Conservation (phyloP, 1,140 invertebrate genomes). For the Trichonephila inaurata region DNA sequence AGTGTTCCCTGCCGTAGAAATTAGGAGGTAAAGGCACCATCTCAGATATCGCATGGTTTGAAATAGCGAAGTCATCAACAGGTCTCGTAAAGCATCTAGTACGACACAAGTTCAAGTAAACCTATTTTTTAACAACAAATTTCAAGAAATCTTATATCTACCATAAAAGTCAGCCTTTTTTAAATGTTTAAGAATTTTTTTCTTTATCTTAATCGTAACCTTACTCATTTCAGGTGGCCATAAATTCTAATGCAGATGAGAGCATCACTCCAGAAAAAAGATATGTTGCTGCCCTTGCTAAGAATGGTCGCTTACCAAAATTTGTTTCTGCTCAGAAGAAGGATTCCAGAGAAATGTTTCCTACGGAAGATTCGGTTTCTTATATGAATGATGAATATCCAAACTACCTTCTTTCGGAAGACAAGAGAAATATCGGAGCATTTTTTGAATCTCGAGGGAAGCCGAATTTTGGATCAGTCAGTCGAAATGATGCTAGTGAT, state of each 20-base stretch:
- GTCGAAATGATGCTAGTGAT: neutral
- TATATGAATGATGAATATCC: neutral
- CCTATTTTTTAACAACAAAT: too few species aligned
- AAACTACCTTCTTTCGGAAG: constrained; percentile 8
- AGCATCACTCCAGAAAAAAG: constrained; percentile 48
- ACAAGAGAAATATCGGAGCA: constrained; percentile 37
- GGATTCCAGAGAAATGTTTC: neutral
- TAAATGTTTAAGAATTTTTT: neutral
- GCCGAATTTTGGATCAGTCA: neutral
- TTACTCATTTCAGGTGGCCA: constrained; percentile 16
- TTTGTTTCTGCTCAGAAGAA: constrained; percentile 45
- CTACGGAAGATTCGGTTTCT: neutral
- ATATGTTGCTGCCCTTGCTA: constrained; percentile 67
- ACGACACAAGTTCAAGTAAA: too few species aligned
- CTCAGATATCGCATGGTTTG: too few species aligned
- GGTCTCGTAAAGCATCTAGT: too few species aligned
- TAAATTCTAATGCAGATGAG: constrained; percentile 14
- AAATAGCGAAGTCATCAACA: too few species aligned
- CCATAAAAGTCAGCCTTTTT: neutral
- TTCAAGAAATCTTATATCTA: too few species aligned
- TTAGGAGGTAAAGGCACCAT: too few species aligned
- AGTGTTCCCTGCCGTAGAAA: too few species aligned
- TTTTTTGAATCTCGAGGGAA: constrained; percentile 11
- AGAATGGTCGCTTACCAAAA: constrained; percentile 58
- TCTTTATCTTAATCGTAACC: neutral